Percentiles rank a stretch among this genome's conserved stretches.
Evolutionary conservation across 1,140 invertebrate genomes (phyloP).

Genomic region (Hestina assimilis): DNA sequence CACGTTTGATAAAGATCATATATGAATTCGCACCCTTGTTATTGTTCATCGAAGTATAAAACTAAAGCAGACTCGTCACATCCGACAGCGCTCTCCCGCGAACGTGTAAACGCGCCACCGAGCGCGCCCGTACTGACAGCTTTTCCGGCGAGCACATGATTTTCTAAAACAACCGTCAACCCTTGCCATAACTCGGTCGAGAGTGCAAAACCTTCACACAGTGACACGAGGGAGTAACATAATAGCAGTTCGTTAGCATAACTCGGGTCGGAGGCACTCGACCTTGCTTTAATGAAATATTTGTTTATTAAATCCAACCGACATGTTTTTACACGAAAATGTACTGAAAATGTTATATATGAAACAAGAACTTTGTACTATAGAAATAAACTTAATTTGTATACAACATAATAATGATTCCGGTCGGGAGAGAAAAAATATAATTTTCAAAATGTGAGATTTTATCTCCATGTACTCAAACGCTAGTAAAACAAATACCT

Average conservation of each 20-base stretch:
- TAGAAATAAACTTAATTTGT: no score
- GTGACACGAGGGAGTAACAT: constrained; percentile 69
- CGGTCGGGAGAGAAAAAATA: no score
- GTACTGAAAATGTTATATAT: background rate
- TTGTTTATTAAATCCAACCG: constrained; percentile 51
- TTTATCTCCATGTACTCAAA: no score
- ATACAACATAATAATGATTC: no score
- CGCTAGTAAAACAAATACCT: background rate
- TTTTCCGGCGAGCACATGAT: constrained; percentile 68
- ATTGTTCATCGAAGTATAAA: constrained; percentile 48
- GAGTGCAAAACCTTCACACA: constrained; percentile 75
- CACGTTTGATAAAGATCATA: constrained; percentile 23
- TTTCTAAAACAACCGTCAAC: constrained; percentile 69
- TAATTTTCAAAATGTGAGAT: no score
- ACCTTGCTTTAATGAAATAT: constrained; percentile 57
- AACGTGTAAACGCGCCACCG: constrained; percentile 43
- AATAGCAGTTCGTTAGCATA: constrained; percentile 74
- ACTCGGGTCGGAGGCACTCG: constrained; percentile 40
- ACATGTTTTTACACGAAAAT: constrained; percentile 9
- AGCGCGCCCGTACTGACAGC: constrained; percentile 55
- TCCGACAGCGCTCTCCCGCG: background rate
- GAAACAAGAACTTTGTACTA: background rate
- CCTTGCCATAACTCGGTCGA: constrained; percentile 67
- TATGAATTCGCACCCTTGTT: constrained; percentile 37
- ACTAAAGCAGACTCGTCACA: constrained; percentile 8